phyloP scores from a whole-genome alignment of 2,888 invertebrate species.

The Furcula furcula region DNA sequence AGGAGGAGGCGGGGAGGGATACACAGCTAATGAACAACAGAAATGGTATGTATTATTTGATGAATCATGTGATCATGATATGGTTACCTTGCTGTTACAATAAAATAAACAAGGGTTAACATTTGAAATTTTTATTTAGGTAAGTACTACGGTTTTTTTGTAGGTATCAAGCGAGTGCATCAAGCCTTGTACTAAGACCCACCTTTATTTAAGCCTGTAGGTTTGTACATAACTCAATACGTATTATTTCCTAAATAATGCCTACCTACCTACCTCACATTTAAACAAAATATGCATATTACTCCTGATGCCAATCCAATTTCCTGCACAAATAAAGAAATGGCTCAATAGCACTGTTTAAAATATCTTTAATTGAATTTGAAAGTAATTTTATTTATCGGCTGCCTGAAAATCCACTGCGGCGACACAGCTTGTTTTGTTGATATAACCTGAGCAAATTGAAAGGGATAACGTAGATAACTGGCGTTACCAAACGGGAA shows the following conservation, averaged over 20 bases:
- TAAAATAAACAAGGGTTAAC: constrained; percentile 1
- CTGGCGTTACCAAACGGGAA: neutral
- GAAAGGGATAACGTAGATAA: neutral
- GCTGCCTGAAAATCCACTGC: constrained; percentile 18
- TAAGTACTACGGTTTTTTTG: too few species aligned
- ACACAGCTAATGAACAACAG: constrained; percentile 63
- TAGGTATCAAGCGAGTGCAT: too few species aligned
- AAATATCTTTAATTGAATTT: constrained; percentile 12
- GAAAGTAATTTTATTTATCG: constrained; percentile 11
- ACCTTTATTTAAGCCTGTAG: too few species aligned
- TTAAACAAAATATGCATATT: too few species aligned
- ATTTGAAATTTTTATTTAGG: too few species aligned
- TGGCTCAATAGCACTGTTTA: neutral
- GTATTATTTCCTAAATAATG: too few species aligned
- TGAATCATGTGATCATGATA: neutral
- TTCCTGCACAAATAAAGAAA: too few species aligned
- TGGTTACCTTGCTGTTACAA: constrained; percentile 27
- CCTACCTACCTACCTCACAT: too few species aligned
- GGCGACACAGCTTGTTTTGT: constrained; percentile 27
- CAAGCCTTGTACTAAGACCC: too few species aligned
- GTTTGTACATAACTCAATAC: too few species aligned
- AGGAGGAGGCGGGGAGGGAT: constrained; percentile 57
- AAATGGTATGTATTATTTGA: constrained; percentile 54
- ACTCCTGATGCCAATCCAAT: too few species aligned
- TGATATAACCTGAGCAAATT: constrained; percentile 22